Evolutionary conservation across 2,113 vertebrate genomes (phyloP), one percentile per base, ranked within the genome.

Genomic region (Podilymbus podiceps): DNA sequence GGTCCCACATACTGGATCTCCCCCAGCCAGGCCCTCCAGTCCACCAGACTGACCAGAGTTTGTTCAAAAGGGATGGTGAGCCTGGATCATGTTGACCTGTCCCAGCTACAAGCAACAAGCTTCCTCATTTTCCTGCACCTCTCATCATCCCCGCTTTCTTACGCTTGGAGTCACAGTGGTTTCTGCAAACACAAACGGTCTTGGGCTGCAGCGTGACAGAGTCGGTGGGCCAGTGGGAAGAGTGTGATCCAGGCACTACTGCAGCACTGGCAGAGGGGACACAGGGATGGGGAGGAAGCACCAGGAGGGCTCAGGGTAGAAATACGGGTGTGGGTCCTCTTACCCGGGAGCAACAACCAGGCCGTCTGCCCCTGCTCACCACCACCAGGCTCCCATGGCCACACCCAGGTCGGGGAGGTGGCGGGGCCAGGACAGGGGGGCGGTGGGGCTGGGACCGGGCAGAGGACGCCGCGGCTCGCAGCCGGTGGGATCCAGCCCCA

Each of bases 291-390:
- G 3, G 14, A 64, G 28, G 42, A 53, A 53, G 38, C 55, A 35
- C 2, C 0, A 2, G 15, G 12, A 38, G 38, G 47, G 10, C 12
- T 84, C 3, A 1, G 35, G 31, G n/a, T 40, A 50, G n/a, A 67
- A 53, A 8, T 6, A 23, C 0, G 5, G 47, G 6, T 13, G 47
- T 28, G 3, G 9, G 6, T 87, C 1, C 20, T 27, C 25, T 16
- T 28, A 17, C 11, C 15, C 28, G 6, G 49, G 13, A 63, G 31
- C 35, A 27, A 19, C 27, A 22, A 35, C 12, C 0, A 0, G 1
- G 0, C 21, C 3, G 0, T 8, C n/a, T 46, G 62, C 42, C 5
- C 10, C 13, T 0, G 5, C 15, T 4, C 27, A 8, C 3, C 27
- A 22, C 10, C 4, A 1, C 20, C 2, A 10, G 16, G 30, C 27